A percentile compares a stretch with the other conserved stretches of the same genome.
These are phyloP conservation scores for Dasypogon diadema DNA, from an alignment of 2,888 invertebrate species.

Conservation along the genomic window DNA sequence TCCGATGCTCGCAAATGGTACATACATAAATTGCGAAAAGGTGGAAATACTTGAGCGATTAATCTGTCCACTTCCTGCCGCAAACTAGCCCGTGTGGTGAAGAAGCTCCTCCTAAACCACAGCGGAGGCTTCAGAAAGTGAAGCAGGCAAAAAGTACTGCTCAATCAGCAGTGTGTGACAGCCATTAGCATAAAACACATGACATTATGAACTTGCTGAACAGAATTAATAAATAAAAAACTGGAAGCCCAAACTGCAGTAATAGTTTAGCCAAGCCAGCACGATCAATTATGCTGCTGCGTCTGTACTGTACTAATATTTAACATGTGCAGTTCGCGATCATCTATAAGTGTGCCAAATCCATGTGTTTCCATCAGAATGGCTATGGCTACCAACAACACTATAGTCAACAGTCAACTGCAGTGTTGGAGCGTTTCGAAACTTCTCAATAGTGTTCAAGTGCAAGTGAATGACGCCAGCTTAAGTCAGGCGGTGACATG, in stretches of 20 bases:
- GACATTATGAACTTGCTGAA: slow-evolving; percentile 23
- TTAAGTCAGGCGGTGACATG: slow-evolving; percentile 29
- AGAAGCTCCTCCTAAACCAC: not conserved
- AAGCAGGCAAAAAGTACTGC: not conserved
- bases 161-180: slow-evolving; percentile 20
- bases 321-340: slow-evolving; percentile 16
- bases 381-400: not conserved
- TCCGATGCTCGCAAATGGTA: no score
- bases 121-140: not conserved
- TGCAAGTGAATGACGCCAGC: slow-evolving; percentile 36
- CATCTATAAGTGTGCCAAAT: slow-evolving; percentile 30
- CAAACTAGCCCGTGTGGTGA: not conserved
- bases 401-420: not conserved
- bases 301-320: slow-evolving; percentile 3
- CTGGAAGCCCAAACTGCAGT: not conserved
- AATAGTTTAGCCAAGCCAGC: not conserved
- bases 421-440: slow-evolving; percentile 8
- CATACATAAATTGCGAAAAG: slow-evolving; percentile 10
- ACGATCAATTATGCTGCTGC: slow-evolving; percentile 21
- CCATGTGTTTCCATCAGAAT: not conserved
- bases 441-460: slow-evolving; percentile 17
- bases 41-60: not conserved
- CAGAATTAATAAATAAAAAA: slow-evolving; percentile 25
- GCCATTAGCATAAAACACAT: slow-evolving; percentile 20
- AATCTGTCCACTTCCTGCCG: not conserved